Evolutionary conservation across 1,140 invertebrate species (phyloP).

Genomic region (Conopomorpha cramerella): DNA sequence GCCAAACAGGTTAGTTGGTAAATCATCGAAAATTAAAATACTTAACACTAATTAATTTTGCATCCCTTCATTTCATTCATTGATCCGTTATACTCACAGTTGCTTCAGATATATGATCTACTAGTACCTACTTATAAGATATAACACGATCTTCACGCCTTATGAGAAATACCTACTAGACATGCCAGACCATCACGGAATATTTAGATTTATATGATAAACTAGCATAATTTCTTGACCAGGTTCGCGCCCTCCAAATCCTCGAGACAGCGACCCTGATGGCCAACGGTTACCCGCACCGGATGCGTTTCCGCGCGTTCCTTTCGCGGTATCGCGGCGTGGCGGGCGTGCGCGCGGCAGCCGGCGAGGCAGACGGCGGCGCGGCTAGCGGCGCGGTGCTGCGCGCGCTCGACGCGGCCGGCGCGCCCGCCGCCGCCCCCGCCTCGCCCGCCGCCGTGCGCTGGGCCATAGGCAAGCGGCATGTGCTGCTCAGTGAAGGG

Average conservation of each 20-base stretch:
- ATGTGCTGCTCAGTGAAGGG: constrained; percentile 93
- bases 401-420: constrained; percentile 76
- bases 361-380: constrained; percentile 81
- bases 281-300: constrained; percentile 90
- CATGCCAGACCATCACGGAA: no score
- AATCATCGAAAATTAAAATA: not conserved
- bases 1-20: constrained; percentile 55
- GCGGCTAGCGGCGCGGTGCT: constrained; percentile 74
- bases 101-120: no score
- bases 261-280: constrained; percentile 93
- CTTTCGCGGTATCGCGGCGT: constrained; percentile 82
- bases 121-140: no score
- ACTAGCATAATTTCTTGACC: no score
- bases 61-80: no score
- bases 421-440: constrained; percentile 24
- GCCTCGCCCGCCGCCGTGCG: constrained; percentile 68
- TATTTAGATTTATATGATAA: no score
- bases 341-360: constrained; percentile 69
- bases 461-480: constrained; percentile 90
- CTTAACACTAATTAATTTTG: no score
- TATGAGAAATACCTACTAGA: no score
- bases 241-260: constrained; percentile 90
- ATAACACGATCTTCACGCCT: no score
- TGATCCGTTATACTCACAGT: no score
- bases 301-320: constrained; percentile 95